Evolutionary conservation across 2,113 vertebrate species (phyloP).

Genomic region (Anser brachyrhynchus): DNA sequence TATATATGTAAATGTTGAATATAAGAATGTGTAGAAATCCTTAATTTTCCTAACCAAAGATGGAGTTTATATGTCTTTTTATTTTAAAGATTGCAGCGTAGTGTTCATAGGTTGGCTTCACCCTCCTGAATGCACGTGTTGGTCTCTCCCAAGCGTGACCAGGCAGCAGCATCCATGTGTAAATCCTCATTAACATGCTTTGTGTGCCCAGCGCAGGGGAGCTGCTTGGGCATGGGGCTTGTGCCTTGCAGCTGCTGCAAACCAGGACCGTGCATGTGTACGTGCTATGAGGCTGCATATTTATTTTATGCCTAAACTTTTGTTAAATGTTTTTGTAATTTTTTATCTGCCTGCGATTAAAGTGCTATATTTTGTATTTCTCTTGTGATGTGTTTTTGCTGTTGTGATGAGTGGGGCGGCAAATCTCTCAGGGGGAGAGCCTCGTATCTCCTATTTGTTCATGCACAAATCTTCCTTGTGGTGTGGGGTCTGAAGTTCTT

Average conservation of each 20-base stretch:
- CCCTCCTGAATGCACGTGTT: background rate
- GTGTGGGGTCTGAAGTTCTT: background rate
- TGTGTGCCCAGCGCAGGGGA: background rate
- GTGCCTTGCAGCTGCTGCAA: background rate
- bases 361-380: conserved; percentile 62
- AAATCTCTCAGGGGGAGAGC: background rate
- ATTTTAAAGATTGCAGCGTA: background rate
- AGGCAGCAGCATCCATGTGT: conserved; percentile 45
- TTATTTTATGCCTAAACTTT: conserved; percentile 70
- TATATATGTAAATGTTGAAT: background rate
- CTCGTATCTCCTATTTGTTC: background rate
- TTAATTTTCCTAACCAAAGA: conserved; percentile 1
- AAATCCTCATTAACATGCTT: background rate
- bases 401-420: background rate
- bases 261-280: background rate
- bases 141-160: conserved; percentile 26
- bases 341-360: conserved; percentile 65
- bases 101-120: conserved; percentile 28
- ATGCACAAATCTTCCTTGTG: background rate
- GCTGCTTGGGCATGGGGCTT: background rate
- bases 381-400: background rate
- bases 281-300: conserved; percentile 40
- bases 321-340: background rate
- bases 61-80: background rate
- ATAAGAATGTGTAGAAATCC: background rate